phyloP scores from a whole-genome alignment of 2,113 vertebrate genomes.

The Ochotona curzoniae region DNA sequence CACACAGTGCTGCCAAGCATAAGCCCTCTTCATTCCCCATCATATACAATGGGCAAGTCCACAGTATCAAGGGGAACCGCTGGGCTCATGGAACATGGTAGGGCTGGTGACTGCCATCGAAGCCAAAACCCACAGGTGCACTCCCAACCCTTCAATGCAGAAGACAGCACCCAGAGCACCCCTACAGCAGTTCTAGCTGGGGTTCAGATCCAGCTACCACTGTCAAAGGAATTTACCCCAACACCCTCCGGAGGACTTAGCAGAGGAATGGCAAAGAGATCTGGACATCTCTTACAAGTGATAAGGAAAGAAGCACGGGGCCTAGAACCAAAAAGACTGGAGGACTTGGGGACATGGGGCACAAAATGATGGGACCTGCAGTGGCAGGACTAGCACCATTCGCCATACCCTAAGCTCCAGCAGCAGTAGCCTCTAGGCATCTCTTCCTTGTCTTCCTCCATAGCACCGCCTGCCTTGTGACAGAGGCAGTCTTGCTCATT shows the following conservation, averaged over 20 bases:
- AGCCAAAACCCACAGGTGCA: slow-evolving; percentile 7
- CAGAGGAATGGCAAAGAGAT: background rate
- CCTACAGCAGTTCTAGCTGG: background rate
- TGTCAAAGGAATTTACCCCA: background rate
- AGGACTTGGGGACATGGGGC: background rate
- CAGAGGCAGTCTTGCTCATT: background rate
- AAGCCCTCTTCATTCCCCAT: background rate
- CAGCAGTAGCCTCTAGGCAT: background rate
- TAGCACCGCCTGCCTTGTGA: background rate
- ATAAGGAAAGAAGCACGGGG: background rate
- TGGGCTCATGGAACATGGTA: too few relatives aligned
- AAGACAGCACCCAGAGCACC: background rate
- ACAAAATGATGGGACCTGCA: fast-evolving
- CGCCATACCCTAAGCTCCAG: too few relatives aligned
- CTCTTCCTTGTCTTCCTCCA: background rate
- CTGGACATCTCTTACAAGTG: background rate
- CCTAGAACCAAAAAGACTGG: background rate
- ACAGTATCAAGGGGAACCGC: background rate
- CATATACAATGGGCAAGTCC: background rate
- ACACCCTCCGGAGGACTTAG: background rate
- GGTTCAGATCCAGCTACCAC: background rate
- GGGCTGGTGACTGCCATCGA: background rate
- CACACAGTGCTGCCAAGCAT: background rate
- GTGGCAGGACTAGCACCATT: background rate
- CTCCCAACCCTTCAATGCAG: background rate